Base-by-base conservation (phyloP, 1,140 invertebrate genomes). In the Aphidius ervi region DNA sequence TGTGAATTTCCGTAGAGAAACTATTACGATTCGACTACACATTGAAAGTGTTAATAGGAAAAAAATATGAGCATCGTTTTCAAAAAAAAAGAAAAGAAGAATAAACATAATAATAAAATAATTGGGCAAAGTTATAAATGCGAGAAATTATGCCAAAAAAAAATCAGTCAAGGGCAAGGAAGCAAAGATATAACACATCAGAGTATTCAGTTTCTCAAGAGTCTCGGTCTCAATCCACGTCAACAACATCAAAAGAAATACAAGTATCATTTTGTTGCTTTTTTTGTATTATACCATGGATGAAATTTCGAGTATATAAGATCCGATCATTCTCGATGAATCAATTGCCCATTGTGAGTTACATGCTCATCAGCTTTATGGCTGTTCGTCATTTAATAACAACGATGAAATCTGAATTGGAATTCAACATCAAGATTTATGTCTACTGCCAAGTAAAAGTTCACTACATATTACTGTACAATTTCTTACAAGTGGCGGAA, bases 341-440 rank as follows among this genome's bases (percentile, higher is more conserved):
- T 65, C 65, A 5, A 69, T 77, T 20, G 59, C 66, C 10, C 71
- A 74, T 57, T 69, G 63, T 61, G 70, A 79, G 59, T 63, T 65
- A 50, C 71, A 77, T 69, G 39, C 57, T 2, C 57, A 58, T 58
- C 46, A 43, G 9, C 47, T 47, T 6, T 48, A 31, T 57, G 45
- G 45, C 5, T 1, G 1, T 23, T 10, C 56, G 40, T 40, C 56
- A 23, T 56, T 9, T 9, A 46, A 46, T 39, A 58, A 48, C 8
- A 48, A 41, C 8, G 56, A 58, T 48, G 46, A 48, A 49, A 58
- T 58, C 7, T 31, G 39, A 3, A 58, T 49, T 58, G 16, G 42
- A 47, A 5, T 56, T 37, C 46, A 74, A 65, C 72, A 79, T 61
- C 72, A 78, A 67, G 70, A 78, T 66, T 49, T 73, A n/a, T 70